Percentiles rank a stretch among this genome's conserved stretches.
These are phyloP conservation scores for Euleptes europaea DNA, from an alignment of 2,113 vertebrate species.

Conservation along the genomic window DNA sequence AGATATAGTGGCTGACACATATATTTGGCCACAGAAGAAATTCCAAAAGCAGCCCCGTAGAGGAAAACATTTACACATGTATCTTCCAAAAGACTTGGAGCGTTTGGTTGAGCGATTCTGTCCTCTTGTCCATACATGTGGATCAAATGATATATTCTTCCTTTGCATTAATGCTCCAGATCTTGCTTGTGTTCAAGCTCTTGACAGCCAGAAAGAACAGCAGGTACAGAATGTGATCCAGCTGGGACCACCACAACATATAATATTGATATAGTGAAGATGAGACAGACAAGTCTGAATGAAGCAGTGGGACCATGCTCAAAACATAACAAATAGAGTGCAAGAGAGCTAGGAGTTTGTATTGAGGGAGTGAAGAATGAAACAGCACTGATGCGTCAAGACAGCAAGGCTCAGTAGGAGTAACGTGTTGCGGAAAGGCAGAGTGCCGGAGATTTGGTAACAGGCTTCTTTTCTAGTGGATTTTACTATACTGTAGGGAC, in stretches of 20 bases:
- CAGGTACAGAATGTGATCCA: conserved; percentile 54
- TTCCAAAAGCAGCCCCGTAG: conserved; percentile 22
- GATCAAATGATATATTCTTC: conserved; percentile 57
- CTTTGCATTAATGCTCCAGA: conserved; percentile 30
- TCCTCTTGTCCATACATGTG: conserved; percentile 25
- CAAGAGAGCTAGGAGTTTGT: conserved; percentile 5
- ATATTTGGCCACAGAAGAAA: conserved; percentile 1
- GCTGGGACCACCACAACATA: conserved; percentile 55
- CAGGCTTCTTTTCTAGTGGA: not conserved
- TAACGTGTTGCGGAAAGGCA: not conserved
- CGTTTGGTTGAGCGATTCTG: conserved; percentile 44
- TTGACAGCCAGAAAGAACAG: conserved; percentile 54
- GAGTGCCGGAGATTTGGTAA: conserved; percentile 24
- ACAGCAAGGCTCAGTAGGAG: conserved; percentile 40
- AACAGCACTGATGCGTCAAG: conserved; percentile 31
- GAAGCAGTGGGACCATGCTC: conserved; percentile 34
- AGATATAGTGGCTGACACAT: not conserved
- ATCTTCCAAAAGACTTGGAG: conserved; percentile 12
- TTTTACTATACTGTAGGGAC: not conserved
- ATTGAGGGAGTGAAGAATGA: conserved; percentile 29
- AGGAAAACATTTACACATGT: conserved; percentile 34
- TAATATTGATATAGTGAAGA: conserved; percentile 42
- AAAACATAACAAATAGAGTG: conserved; percentile 36
- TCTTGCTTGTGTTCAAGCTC: conserved; percentile 57
- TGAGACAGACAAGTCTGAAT: conserved; percentile 57